A percentile compares a stretch with the other conserved stretches of the same genome.
Evolutionary conservation across 2,113 vertebrate species (phyloP).

Genomic region (Pangasianodon gigas): DNA sequence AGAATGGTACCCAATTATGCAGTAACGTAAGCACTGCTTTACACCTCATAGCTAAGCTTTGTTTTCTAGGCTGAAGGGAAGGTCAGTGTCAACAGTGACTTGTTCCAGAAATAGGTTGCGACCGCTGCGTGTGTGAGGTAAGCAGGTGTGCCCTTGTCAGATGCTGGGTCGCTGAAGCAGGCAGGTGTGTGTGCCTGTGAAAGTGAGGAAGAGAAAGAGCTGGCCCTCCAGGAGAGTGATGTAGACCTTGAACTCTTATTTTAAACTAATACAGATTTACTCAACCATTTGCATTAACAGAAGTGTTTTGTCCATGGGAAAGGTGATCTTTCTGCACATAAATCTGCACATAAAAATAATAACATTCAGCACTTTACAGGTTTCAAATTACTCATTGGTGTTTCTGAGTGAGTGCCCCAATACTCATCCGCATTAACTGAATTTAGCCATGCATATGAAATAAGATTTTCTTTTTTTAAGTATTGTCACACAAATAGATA

Average conservation of each 20-base stretch:
- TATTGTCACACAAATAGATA: background rate
- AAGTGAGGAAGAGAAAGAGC: background rate
- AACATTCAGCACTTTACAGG: background rate
- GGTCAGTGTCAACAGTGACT: slow-evolving; percentile 31
- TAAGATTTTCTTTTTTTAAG: no score
- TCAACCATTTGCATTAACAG: background rate
- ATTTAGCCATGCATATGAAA: background rate
- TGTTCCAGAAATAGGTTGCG: slow-evolving; percentile 47
- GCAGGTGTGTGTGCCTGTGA: background rate
- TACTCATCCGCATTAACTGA: background rate
- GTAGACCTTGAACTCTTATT: background rate
- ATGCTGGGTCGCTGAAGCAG: slow-evolving; percentile 32
- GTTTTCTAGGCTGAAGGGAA: slow-evolving; percentile 22
- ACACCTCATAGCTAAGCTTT: background rate
- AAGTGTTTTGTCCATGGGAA: background rate
- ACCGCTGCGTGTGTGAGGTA: slow-evolving; percentile 34
- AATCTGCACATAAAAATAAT: background rate
- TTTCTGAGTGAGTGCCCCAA: no score
- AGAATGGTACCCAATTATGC: background rate
- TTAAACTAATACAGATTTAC: background rate
- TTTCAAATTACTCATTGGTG: background rate
- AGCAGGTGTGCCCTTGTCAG: slow-evolving; percentile 55
- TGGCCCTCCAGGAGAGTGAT: background rate
- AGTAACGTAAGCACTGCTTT: background rate
- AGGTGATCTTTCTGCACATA: background rate